A percentile compares a stretch with the other conserved stretches of the same genome.
These are phyloP conservation scores for Uromys caudimaculatus DNA, from an alignment of 2,797 vertebrate genomes.

Conservation along the genomic window DNA sequence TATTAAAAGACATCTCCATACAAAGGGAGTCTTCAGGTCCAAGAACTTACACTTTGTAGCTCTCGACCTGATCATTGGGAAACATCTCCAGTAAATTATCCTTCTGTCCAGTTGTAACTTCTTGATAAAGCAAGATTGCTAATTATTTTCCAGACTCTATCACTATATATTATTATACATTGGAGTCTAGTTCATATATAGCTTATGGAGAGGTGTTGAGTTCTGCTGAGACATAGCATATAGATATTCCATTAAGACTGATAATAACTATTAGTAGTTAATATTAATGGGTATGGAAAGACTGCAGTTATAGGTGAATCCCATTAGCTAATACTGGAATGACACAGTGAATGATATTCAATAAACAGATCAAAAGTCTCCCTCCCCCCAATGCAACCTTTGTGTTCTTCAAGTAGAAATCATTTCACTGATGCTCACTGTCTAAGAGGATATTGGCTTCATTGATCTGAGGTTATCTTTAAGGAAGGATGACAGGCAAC, in stretches of 20 bases:
- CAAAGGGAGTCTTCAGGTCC: background rate
- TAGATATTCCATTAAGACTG: conserved; percentile 2
- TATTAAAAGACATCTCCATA: background rate
- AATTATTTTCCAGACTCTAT: conserved; percentile 37
- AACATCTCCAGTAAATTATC: background rate
- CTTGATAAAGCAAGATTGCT: conserved; percentile 9
- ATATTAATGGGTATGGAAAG: background rate
- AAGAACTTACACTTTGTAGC: background rate
- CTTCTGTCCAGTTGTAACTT: background rate
- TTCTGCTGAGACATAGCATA: background rate
- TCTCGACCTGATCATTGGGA: background rate
- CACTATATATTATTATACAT: background rate
- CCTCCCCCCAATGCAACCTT: background rate
- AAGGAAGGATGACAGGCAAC: background rate
- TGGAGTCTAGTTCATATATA: background rate
- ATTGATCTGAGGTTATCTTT: conserved; percentile 8
- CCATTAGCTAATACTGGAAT: background rate
- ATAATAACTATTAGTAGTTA: background rate
- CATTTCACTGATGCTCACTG: background rate
- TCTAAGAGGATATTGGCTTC: background rate
- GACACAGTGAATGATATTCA: background rate
- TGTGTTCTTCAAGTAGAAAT: conserved; percentile 28
- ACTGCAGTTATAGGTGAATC: background rate
- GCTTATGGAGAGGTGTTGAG: background rate
- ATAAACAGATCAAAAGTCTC: background rate